Conservation (phyloP, 2,888 invertebrate genomes). For the Acrobeloides nanus region DNA sequence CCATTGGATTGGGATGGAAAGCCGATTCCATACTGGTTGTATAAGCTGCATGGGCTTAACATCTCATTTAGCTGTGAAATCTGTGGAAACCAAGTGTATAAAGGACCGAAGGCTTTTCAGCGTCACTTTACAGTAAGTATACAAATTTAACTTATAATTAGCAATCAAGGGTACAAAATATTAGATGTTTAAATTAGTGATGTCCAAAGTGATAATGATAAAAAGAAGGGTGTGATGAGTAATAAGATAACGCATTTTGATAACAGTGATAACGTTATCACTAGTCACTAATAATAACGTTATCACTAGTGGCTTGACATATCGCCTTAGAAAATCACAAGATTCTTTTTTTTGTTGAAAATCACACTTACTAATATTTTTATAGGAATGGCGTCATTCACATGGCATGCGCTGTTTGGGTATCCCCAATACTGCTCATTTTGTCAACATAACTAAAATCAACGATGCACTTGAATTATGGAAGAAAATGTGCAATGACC, state of each 20-base stretch:
- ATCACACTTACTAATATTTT: slow-evolving; percentile 14
- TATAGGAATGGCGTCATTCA: slow-evolving; percentile 66
- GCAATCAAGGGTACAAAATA: neutral
- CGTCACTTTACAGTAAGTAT: slow-evolving; percentile 76
- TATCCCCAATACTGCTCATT: slow-evolving; percentile 98
- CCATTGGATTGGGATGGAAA: slow-evolving; percentile 70
- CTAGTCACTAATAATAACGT: no score
- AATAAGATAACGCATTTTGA: no score
- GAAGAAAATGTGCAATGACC: slow-evolving; percentile 94
- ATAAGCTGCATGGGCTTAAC: slow-evolving; percentile 95
- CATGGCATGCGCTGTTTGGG: slow-evolving; percentile 94
- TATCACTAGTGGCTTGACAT: neutral
- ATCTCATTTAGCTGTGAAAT: slow-evolving; percentile 98
- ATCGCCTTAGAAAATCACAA: neutral
- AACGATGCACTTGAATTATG: slow-evolving; percentile 66
- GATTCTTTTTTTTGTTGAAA: neutral
- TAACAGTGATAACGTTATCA: no score
- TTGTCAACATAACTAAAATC: slow-evolving; percentile 90
- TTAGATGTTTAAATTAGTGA: no score
- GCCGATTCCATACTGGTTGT: slow-evolving; percentile 59
- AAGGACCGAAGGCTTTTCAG: slow-evolving; percentile 98
- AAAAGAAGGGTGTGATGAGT: no score
- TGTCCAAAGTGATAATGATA: no score
- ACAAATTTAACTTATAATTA: neutral
- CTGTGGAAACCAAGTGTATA: slow-evolving; percentile 84